phyloP scores from a whole-genome alignment of 2,113 vertebrate genomes.

The Xenopus laevis region DNA sequence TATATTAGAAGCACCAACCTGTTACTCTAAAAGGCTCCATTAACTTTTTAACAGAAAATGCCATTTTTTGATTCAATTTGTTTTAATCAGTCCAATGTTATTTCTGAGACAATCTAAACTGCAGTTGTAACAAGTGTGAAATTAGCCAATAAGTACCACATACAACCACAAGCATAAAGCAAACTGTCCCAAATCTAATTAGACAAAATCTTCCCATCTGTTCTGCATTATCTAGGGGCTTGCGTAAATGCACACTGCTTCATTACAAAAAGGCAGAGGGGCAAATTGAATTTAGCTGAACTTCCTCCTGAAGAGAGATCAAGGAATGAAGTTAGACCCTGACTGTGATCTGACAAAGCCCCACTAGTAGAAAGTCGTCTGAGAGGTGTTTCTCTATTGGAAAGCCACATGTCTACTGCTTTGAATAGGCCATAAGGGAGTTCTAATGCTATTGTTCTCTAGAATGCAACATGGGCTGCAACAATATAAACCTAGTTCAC shows the following conservation, averaged over 20 bases:
- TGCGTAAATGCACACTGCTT: conserved; percentile 62
- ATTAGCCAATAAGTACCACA: conserved; percentile 59
- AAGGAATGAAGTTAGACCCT: conserved; percentile 76
- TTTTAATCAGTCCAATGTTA: not conserved
- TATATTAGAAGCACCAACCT: too few species aligned
- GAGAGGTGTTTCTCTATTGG: conserved; percentile 72
- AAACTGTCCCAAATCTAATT: conserved; percentile 70
- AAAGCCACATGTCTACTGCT: conserved; percentile 78
- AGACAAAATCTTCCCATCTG: conserved; percentile 76
- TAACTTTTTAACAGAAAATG: not conserved
- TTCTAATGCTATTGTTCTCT: conserved; percentile 76
- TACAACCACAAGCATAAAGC: conserved; percentile 58
- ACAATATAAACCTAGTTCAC: conserved; percentile 72
- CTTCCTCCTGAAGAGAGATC: conserved; percentile 69
- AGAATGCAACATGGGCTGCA: conserved; percentile 62
- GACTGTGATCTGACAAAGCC: conserved; percentile 81
- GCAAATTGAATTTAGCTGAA: conserved; percentile 76
- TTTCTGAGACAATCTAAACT: conserved; percentile 54
- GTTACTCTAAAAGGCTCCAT: too few species aligned
- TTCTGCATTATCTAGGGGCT: conserved; percentile 67
- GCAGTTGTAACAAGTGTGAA: conserved; percentile 71
- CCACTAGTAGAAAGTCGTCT: conserved; percentile 64
- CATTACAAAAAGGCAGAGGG: conserved; percentile 69
- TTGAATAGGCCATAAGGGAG: conserved; percentile 76
- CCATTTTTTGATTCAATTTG: not conserved